Conservation (phyloP, 2,888 invertebrate species). For the Hylaea fasciaria region DNA sequence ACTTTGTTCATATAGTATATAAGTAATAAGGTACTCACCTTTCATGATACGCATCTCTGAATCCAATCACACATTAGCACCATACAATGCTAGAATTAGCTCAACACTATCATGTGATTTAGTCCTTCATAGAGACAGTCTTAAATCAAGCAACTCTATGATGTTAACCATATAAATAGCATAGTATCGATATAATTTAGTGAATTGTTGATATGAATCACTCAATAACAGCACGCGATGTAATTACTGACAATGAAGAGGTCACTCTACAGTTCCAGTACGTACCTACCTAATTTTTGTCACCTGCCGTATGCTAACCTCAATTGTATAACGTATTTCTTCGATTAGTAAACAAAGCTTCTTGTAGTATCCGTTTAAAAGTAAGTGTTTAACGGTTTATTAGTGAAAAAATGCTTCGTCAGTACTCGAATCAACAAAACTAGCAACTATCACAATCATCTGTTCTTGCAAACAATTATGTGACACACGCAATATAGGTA, state of each 20-base stretch:
- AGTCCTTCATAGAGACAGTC: not conserved
- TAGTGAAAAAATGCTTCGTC: conserved; percentile 53
- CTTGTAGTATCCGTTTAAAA: conserved; percentile 28
- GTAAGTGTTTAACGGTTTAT: conserved; percentile 21
- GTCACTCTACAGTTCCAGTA: conserved; percentile 21
- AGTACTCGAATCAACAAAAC: conserved; percentile 52
- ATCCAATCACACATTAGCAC: not conserved
- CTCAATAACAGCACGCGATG: conserved; percentile 4
- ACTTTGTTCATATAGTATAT: too few relatives aligned
- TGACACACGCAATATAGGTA: conserved; percentile 50
- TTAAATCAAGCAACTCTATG: conserved; percentile 10
- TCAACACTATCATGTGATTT: not conserved
- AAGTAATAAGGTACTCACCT: too few relatives aligned
- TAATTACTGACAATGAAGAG: conserved; percentile 30
- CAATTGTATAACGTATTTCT: conserved; percentile 56
- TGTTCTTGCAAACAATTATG: conserved; percentile 53
- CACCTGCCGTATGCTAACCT: conserved; percentile 54
- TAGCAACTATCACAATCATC: conserved; percentile 70
- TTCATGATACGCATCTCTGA: conserved; percentile 22
- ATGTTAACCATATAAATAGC: conserved; percentile 11
- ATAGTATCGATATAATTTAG: conserved; percentile 21
- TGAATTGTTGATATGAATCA: conserved; percentile 31
- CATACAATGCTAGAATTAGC: not conserved
- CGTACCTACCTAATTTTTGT: too few relatives aligned
- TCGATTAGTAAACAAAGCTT: conserved; percentile 35